These are phyloP conservation scores for Caenorhabditis briggsae DNA, from an alignment of 1,140 invertebrate species.

Conservation along the genomic window DNA sequence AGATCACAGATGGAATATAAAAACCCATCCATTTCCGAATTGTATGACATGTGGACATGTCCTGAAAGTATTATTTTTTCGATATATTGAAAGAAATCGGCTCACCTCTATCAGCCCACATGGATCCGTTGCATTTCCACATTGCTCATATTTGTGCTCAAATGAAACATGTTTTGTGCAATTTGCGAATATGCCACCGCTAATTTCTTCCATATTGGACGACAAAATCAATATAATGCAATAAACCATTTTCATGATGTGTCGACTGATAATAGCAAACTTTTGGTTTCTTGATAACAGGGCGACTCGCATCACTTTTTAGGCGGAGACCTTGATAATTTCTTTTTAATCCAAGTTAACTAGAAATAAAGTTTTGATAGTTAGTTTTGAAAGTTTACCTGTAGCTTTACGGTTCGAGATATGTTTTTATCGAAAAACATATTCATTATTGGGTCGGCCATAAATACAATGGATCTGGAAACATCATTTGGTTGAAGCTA, in stretches of 20 bases:
- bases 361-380: not conserved
- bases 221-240: conserved; percentile 33
- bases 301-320: not conserved
- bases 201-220: not conserved
- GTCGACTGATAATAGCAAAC: not conserved
- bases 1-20: conserved; percentile 11
- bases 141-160: not conserved
- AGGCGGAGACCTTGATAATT: not conserved
- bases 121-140: conserved; percentile 10
- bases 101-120: not conserved
- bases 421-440: conserved; percentile 14
- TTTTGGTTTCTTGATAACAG: not conserved
- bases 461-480: not conserved
- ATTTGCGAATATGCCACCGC: not conserved
- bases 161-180: not conserved
- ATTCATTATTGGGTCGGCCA: conserved; percentile 1
- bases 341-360: not conserved
- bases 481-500: too few species aligned
- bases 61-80: not conserved
- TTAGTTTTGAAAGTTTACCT: not conserved
- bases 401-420: not conserved
- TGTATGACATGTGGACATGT: not conserved
- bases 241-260: conserved; percentile 11
- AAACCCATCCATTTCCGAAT: conserved; percentile 15
- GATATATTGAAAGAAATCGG: not conserved